Base-by-base conservation (phyloP, 2,888 invertebrate genomes). In the Gryllus longicercus region DNA sequence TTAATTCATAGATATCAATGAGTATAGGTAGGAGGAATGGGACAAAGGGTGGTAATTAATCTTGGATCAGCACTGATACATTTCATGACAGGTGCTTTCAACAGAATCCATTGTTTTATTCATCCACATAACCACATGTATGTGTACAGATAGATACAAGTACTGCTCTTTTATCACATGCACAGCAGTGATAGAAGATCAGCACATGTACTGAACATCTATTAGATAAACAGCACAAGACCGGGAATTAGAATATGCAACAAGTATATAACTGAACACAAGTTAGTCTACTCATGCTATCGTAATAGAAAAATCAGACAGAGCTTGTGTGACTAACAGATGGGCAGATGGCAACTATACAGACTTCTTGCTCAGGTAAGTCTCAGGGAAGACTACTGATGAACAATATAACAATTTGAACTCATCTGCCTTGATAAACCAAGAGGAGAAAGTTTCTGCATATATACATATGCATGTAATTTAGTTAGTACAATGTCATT, bases 31-130 rank as follows among this genome's bases (percentile, higher is more conserved):
- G 38, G 38, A 38, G 38, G 8, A 38, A 38, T 8, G 38, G 38
- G 38, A 38, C 38, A 10, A 38, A 38, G 5, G 38, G 38, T 38
- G 38, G 38, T 38, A 8, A 38, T 38, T 38, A 5, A 8, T 38
- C 38, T 38, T 5, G 5, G 38, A 38, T 38, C 38, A 38, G 38
- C 38, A 38, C 38, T 38, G 38, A 8, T 38, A 38, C 38, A 38
- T 38, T 38, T 38, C 38, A 38, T 38, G 38, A 38, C 38, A 38
- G 38, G 38, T 38, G 38, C n/a, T 63, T n/a, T 63, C 63, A 63
- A 63, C 63, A 63, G 63, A 63, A 63, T 63, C 63, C 63, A 63
- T 63, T 63, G 63, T 63, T 63, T 63, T 63, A 63, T 63, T 63
- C n/a, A 38, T 63, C 63, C 63, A 63, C 63, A 63, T 63, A 63